Evolutionary conservation across 2,797 vertebrate species (phyloP).

Genomic region (Chromobotia macracanthus): DNA sequence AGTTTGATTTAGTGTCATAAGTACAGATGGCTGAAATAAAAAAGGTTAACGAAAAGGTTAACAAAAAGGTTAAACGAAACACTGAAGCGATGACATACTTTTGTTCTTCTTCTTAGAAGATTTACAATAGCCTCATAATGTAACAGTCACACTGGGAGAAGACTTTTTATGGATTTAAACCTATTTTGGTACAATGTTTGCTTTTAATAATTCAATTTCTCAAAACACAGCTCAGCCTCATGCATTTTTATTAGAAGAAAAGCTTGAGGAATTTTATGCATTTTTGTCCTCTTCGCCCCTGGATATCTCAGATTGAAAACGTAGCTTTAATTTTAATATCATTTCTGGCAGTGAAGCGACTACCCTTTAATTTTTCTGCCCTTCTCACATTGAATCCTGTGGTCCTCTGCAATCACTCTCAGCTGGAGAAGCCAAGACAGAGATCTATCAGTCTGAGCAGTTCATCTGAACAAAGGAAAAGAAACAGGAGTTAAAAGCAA

Average conservation of each 20-base stretch:
- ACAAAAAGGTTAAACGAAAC: slow-evolving; percentile 21
- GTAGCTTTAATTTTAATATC: slow-evolving; percentile 51
- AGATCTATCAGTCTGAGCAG: slow-evolving; percentile 19
- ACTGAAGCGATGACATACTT: slow-evolving; percentile 39
- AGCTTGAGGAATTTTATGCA: slow-evolving; percentile 66
- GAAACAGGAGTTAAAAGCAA: background rate
- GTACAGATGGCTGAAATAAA: background rate
- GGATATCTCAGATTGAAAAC: slow-evolving; percentile 47
- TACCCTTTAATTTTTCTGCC: slow-evolving; percentile 41
- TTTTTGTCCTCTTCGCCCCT: slow-evolving; percentile 21
- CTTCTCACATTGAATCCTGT: slow-evolving; percentile 30
- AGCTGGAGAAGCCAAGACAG: slow-evolving; percentile 3
- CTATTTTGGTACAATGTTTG: slow-evolving; percentile 81
- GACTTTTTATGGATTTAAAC: slow-evolving; percentile 76
- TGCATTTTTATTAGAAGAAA: slow-evolving; percentile 78
- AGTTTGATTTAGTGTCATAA: slow-evolving; percentile 26
- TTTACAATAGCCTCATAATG: slow-evolving; percentile 70
- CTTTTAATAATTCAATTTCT: slow-evolving; percentile 84
- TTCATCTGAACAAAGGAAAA: slow-evolving; percentile 4
- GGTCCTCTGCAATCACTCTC: slow-evolving; percentile 19
- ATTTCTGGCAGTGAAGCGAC: slow-evolving; percentile 45
- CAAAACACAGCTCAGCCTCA: slow-evolving; percentile 70
- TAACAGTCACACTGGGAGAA: slow-evolving; percentile 71
- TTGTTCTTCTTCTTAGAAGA: slow-evolving; percentile 71
- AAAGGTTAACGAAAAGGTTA: background rate